These are phyloP conservation scores for Apostichopus leukothele DNA, from an alignment of 53 echinoderm and acorn worm genomes.

Conservation along the genomic window DNA sequence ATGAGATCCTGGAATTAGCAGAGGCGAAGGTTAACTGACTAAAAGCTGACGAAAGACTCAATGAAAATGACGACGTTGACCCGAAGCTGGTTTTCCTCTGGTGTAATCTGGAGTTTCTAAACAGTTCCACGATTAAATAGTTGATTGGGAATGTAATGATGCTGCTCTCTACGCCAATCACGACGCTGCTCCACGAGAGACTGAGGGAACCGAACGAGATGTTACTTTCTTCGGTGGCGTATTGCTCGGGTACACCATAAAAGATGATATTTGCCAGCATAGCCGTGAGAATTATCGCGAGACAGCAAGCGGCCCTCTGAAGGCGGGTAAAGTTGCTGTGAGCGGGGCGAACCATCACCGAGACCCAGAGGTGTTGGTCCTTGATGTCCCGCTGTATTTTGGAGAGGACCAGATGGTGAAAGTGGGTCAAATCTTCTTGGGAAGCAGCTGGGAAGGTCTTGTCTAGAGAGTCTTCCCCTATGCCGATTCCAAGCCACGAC, in stretches of 20 bases:
- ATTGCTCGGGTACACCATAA: slow-evolving; percentile 68
- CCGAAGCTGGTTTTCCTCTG: neutral
- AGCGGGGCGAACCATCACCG: slow-evolving; percentile 73
- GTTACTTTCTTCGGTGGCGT: slow-evolving; percentile 48
- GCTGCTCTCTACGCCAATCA: slow-evolving; percentile 80
- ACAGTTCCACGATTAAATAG: slow-evolving; percentile 64
- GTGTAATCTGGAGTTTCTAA: slow-evolving; percentile 57
- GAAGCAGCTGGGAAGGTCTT: slow-evolving; percentile 70
- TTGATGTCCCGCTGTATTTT: slow-evolving; percentile 71
- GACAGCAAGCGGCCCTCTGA: slow-evolving; percentile 88
- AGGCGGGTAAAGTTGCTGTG: slow-evolving; percentile 85
- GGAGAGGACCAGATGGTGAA: slow-evolving; percentile 79
- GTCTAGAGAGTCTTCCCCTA: slow-evolving; percentile 68
- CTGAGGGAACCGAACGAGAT: slow-evolving; percentile 75
- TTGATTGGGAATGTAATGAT: slow-evolving; percentile 75
- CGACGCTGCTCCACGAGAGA: slow-evolving; percentile 61
- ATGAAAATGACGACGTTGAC: neutral
- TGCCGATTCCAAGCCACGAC: slow-evolving; percentile 81
- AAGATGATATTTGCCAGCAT: slow-evolving; percentile 93
- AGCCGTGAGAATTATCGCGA: slow-evolving; percentile 69
- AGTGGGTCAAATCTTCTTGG: slow-evolving; percentile 68
- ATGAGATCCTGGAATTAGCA: slow-evolving; percentile 6
- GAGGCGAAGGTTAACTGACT: slow-evolving; percentile 1
- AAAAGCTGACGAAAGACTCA: slow-evolving; percentile 1
- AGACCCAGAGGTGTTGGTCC: slow-evolving; percentile 90